A percentile compares a stretch with the other conserved stretches of the same genome.
Conservation (phyloP, 2,797 vertebrate species). For the Sebastes kiyomatsui region DNA sequence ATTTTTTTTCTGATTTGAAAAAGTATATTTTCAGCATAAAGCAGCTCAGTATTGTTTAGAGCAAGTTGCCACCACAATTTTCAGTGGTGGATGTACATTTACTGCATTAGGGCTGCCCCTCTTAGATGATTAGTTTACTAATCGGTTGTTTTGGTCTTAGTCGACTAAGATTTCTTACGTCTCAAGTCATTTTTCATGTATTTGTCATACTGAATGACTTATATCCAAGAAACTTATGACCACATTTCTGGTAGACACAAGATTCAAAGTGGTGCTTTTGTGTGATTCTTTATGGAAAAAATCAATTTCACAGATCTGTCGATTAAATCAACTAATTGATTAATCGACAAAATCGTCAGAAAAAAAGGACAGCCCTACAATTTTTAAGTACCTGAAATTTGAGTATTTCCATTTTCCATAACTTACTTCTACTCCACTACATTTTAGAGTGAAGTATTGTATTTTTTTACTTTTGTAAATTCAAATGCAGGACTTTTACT, state of each 20-base stretch:
- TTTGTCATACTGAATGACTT: no score
- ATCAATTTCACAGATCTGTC: no score
- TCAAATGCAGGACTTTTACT: not conserved
- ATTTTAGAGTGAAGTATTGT: not conserved
- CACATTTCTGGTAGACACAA: no score
- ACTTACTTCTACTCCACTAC: not conserved
- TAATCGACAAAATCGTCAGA: no score
- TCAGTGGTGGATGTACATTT: not conserved
- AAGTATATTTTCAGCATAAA: not conserved
- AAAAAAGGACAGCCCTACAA: not conserved
- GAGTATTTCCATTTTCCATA: not conserved
- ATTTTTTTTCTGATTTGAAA: not conserved
- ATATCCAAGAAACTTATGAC: no score
- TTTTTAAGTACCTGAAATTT: not conserved
- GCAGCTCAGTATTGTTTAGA: not conserved
- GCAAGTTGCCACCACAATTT: not conserved
- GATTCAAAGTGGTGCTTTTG: no score
- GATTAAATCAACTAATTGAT: no score
- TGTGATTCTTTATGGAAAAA: no score
- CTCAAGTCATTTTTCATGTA: no score
- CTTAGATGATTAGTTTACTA: rapidly evolving
- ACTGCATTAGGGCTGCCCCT: not conserved
- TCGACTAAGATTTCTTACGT: no score
- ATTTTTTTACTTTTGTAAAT: not conserved
- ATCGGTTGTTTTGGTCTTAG: no score